Conservation (phyloP, 2,888 invertebrate species). For the Byasa hedistus region DNA sequence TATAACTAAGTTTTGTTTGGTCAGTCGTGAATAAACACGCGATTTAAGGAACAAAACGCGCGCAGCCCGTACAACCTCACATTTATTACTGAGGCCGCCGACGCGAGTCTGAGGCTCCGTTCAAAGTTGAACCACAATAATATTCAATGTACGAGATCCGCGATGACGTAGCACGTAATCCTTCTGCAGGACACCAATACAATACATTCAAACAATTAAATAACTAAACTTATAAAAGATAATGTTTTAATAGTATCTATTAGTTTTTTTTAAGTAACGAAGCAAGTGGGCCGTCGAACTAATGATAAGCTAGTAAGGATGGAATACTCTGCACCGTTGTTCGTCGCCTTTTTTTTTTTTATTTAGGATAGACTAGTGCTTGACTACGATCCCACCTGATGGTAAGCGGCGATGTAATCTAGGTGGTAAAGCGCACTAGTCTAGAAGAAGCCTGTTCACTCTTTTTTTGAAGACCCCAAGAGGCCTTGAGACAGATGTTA, state of each 20-base stretch:
- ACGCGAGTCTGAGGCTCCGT: constrained; percentile 24
- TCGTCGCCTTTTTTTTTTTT: no score
- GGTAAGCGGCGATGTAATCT: no score
- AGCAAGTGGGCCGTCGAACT: no score
- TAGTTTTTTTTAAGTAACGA: background rate
- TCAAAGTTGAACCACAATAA: constrained; percentile 24
- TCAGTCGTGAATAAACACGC: constrained; percentile 69
- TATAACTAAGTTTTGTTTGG: constrained; percentile 51
- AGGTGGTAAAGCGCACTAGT: no score
- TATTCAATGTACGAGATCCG: constrained; percentile 39
- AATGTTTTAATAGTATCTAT: no score
- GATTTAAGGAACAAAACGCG: constrained; percentile 55
- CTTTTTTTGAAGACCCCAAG: no score
- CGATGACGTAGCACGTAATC: constrained; percentile 39
- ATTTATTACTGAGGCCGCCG: constrained; percentile 60
- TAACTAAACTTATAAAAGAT: background rate
- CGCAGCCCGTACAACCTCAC: constrained; percentile 61
- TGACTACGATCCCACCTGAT: no score
- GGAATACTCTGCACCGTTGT: no score
- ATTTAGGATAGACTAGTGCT: no score
- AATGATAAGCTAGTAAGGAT: no score
- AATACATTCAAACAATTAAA: background rate
- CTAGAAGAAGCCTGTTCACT: no score
- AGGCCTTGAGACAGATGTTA: no score
- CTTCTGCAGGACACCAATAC: constrained; percentile 14